Evolutionary conservation across 2,797 vertebrate genomes (phyloP).

Genomic region (Heliangelus exortis): DNA sequence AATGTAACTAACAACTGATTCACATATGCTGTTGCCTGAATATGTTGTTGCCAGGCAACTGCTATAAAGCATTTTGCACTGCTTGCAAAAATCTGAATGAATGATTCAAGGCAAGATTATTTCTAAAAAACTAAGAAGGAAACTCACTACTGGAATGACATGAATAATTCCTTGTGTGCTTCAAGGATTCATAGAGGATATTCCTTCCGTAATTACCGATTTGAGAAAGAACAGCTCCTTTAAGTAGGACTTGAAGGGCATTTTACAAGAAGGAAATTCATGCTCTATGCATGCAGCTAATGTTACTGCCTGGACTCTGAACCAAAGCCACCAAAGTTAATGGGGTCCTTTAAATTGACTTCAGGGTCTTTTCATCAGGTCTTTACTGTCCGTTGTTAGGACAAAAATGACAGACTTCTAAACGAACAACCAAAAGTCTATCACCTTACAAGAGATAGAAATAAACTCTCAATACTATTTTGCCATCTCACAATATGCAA

Average conservation of each 20-base stretch:
- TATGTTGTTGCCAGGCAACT: conserved; percentile 66
- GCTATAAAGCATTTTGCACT: conserved; percentile 60
- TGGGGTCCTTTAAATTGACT: neutral
- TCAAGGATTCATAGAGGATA: conserved; percentile 12
- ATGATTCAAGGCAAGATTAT: conserved; percentile 42
- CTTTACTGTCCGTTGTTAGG: neutral
- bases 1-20: conserved; percentile 46
- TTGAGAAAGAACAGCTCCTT: conserved; percentile 19
- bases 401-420: neutral
- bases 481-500: neutral
- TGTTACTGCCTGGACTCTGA: neutral
- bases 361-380: neutral
- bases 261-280: conserved; percentile 39
- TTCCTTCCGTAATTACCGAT: neutral
- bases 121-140: conserved; percentile 40
- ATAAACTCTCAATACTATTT: neutral
- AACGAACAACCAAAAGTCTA: neutral
- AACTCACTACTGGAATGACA: conserved; percentile 44
- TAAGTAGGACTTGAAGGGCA: conserved; percentile 25
- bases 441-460: neutral
- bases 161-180: conserved; percentile 49
- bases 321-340: conserved; percentile 24
- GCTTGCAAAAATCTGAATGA: conserved; percentile 70
- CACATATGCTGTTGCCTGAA: conserved; percentile 56
- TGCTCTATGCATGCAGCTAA: neutral